Evolutionary conservation across 2,797 vertebrate genomes (phyloP), one percentile per base, ranked within the genome.

Genomic region (Martes flavigula): DNA sequence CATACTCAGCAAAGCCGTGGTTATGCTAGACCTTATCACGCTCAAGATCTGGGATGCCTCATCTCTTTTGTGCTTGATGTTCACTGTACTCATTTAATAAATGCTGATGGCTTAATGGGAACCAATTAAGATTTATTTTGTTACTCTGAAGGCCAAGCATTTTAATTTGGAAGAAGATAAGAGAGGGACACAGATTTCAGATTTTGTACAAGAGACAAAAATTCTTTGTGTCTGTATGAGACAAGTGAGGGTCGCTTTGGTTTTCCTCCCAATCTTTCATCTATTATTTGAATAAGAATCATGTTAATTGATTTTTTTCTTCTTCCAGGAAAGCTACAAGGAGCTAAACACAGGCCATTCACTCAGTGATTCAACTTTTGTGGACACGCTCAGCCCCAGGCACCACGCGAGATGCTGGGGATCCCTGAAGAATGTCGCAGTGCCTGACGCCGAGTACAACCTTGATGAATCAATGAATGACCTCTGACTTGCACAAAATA

Each of bases 261-360:
- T 84, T 87, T 95, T 75, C 25, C 35, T 96, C 86, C 46, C 15
- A 73, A 70, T 25, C 7, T 83, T 87, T 90, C 8, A 87, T 13
- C 68, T 91, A 11, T 60, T 75, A 82, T 73, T 94, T 94, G 68
- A 92, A 25, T 79, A 90, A 95, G 23, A 90, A 94, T 92, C 70
- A 38, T n/a, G 43, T 68, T 54, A 91, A 70, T 25, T 92, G 32
- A n/a, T 87, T 90, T 70, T 48, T 25, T 83, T 32, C 14, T 73
- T 77, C 78, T 78, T 60, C 4, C 27, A 72, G 21, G 91, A 64
- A 83, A 79, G 38, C 14, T 48, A 58, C 35, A 30, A 40, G 30
- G 38, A 66, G 13, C n/a, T 96, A 81, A 95, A 68, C 4, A n/a
- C 2, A 93, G 35, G 1, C 7, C 30, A 32, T 60, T 89, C 87